Base-by-base conservation (phyloP, 2,888 invertebrate species). In the Exephanes ischioxanthus region DNA sequence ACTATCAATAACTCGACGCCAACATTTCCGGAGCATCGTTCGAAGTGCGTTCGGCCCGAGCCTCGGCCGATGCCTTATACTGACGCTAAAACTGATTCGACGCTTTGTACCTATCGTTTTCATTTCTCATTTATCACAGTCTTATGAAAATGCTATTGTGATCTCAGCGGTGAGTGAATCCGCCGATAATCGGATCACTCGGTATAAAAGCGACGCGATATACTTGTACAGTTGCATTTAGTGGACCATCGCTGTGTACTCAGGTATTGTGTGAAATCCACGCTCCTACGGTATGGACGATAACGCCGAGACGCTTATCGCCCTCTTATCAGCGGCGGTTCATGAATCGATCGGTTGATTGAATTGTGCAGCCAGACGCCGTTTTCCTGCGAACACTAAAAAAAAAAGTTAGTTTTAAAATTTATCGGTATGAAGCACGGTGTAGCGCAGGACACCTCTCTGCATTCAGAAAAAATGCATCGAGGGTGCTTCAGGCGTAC, bases 291-390 rank as follows among this genome's bases (percentile, higher is more conserved):
- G 68, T 58, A 30, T 55, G 33, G 37, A 58, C 53, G 48, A 68
- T 51, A 73, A 22, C n/a, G 63, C 19, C 68, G 68, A 78, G 11
- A 37, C 22, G 71, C 19, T 45, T 66, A 41, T 2, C 37, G 48
- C 0, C 61, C 22, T 53, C 51, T 71, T 71, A 14, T 19, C 51
- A 26, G 63, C 53, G 70, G 68, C 78, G 53, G 66, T 75, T 90
- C 85, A 91, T 67, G 88, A 89, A 86, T 92, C 92, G 72, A 92
- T 90, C 37, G 92, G 92, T 80, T 93, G 92, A 89, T 93, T 93
- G 88, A 95, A 95, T 86, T 94, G 94, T 41, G 94, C 94, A 75
- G 94, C 94, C 51, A 95, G 89, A 63, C 94, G 94, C 85, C 94
- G 93, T 89, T 94, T 94, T 80, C 94, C 94, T 88, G 91, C 87